Percentiles rank a stretch among this genome's conserved stretches.
These are phyloP conservation scores for Dimorphilus gyrociliatus DNA, from an alignment of 2,888 invertebrate genomes.

Conservation along the genomic window DNA sequence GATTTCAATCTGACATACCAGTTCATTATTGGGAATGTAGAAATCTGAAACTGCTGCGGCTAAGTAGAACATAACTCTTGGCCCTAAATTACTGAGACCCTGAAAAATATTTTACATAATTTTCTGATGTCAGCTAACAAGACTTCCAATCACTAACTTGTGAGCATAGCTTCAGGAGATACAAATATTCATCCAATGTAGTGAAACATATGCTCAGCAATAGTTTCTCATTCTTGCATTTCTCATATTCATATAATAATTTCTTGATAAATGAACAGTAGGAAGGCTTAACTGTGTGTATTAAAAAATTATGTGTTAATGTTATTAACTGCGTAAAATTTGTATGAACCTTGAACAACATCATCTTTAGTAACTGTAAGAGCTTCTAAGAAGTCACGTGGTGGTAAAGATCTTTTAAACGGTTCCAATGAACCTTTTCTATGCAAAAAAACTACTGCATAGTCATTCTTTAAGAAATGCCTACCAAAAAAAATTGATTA, in stretches of 20 bases:
- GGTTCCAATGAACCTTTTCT: slow-evolving; percentile 76
- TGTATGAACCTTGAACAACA: background rate
- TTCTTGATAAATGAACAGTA: no score
- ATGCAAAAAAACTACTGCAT: slow-evolving; percentile 84
- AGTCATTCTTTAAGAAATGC: slow-evolving; percentile 62
- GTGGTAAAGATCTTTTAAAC: slow-evolving; percentile 65
- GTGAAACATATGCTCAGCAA: slow-evolving; percentile 42
- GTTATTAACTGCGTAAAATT: background rate
- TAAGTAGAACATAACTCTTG: slow-evolving; percentile 65
- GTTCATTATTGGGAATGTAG: slow-evolving; percentile 76
- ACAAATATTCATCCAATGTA: slow-evolving; percentile 75
- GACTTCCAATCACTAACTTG: no score
- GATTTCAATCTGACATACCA: slow-evolving; percentile 49
- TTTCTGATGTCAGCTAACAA: no score
- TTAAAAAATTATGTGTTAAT: background rate
- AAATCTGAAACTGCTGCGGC: slow-evolving; percentile 98
- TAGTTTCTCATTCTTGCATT: slow-evolving; percentile 41
- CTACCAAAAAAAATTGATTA: slow-evolving; percentile 18
- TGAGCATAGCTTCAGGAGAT: slow-evolving; percentile 64
- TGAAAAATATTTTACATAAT: no score
- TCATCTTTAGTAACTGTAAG: slow-evolving; percentile 8
- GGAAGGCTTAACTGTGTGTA: background rate
- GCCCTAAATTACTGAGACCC: slow-evolving; percentile 51
- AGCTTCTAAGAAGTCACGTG: slow-evolving; percentile 17
- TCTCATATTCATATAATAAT: slow-evolving; percentile 44